Evolutionary conservation across 2,797 vertebrate genomes (phyloP), one percentile per base, ranked within the genome.

Genomic region (Enteromius mattozi): DNA sequence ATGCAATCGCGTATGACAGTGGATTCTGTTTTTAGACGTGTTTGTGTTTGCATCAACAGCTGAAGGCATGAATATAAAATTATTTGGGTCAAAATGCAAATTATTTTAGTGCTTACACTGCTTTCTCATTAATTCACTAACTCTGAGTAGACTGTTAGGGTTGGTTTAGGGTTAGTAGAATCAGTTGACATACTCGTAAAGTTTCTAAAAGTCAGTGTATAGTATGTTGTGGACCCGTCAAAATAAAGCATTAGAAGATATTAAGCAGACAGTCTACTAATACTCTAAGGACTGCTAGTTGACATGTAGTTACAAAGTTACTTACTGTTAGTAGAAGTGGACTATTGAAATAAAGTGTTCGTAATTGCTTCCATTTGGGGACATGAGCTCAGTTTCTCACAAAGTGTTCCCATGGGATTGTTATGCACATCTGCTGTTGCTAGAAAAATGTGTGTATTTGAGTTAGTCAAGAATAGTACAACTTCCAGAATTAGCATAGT

Each of bases 371-470:
- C 13, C 66, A 24, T 27, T 21, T 54, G 65, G 16, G 42, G 51
- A 75, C 68, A 69, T 71, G 51, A 76, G 37, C 30, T 17, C 35
- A 40, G 19, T 59, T 81, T n/a, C 24, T 19, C 6, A 6, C 24
- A 42, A 10, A 37, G 63, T 4, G 33, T 54, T 61, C 54, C 70
- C 30, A 35, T 16, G 27, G 77, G 84, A 27, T 78, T 84, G 51
- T 70, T 54, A 51, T 61, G 54, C 78, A 81, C 81, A 74, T 81
- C 66, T 30, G 59, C 59, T 86, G 37, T 51, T 72, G 30, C 68
- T 74, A 51, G n/a, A 13, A 69, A 12, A 24, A 21, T 54, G 19
- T 72, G 12, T 65, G 14, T 65, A 16, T 54, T 37, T 74, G 45
- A 56, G 4, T 70, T 16, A 35, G n/a, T 42, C 42, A 84, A 33